Evolutionary conservation across 2,797 vertebrate genomes (phyloP).

Genomic region (Alcedo atthis): DNA sequence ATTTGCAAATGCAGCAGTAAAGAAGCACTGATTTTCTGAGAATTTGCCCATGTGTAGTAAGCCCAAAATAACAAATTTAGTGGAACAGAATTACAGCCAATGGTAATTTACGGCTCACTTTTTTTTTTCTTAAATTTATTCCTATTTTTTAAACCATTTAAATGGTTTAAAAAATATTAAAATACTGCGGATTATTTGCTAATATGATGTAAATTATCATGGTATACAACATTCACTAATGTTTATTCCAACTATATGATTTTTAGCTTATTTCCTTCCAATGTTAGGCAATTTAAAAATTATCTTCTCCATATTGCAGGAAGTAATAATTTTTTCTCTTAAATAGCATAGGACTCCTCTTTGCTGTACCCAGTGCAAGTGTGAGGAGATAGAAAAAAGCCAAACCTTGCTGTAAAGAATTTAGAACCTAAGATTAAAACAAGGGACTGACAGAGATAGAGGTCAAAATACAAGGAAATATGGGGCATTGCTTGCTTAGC

Average conservation of each 20-base stretch:
- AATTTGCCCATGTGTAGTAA: neutral
- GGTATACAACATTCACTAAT: neutral
- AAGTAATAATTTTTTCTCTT: neutral
- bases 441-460: neutral
- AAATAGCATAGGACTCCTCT: neutral
- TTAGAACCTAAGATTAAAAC: neutral
- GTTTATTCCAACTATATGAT: neutral
- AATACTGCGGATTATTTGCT: conserved; percentile 31
- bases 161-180: neutral
- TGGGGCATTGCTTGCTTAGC: neutral
- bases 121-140: conserved; percentile 5
- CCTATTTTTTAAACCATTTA: neutral
- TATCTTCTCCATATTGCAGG: neutral
- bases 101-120: conserved; percentile 30
- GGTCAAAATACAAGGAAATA: neutral
- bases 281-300: neutral
- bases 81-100: conserved; percentile 24
- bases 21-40: conserved; percentile 10
- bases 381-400: neutral
- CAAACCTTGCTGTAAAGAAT: neutral
- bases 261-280: neutral
- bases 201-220: neutral
- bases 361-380: neutral
- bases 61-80: conserved; percentile 14
- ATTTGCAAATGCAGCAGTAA: conserved; percentile 36